Conservation (phyloP, 2,888 invertebrate species). For the Melipona beecheii region DNA sequence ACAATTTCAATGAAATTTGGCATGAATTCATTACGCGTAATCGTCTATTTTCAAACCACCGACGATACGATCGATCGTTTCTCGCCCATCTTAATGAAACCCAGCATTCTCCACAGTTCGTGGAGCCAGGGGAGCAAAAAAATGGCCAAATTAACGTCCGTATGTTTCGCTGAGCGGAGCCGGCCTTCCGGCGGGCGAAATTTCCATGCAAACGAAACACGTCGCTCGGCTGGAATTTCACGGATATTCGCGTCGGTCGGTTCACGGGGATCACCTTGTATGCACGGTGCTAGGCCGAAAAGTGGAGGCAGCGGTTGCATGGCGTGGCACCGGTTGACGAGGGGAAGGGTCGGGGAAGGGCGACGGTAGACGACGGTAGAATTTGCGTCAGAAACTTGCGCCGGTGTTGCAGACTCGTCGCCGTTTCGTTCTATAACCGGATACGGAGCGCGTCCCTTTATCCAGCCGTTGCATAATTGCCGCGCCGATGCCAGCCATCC, state of each 20-base stretch:
- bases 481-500: constrained; percentile 36
- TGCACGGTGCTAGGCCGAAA: constrained; percentile 9
- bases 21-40: neutral
- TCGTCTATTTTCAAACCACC: neutral
- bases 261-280: constrained; percentile 22
- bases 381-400: constrained; percentile 40
- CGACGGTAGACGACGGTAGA: constrained; percentile 5
- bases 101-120: neutral
- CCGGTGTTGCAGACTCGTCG: constrained; percentile 20
- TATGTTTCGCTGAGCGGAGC: neutral
- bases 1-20: too few relatives aligned
- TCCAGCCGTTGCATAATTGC: constrained; percentile 68
- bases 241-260: constrained; percentile 18
- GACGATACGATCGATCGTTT: neutral
- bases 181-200: neutral
- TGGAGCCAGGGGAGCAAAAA: neutral
- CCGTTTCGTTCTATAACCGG: constrained; percentile 53
- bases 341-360: neutral
- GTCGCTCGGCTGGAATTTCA: constrained; percentile 14
- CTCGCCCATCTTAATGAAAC: neutral
- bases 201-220: constrained; percentile 18
- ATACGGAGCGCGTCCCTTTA: constrained; percentile 64
- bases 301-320: constrained; percentile 3
- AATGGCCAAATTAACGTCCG: neutral
- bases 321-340: neutral